These are phyloP conservation scores for Hylyphantes graminicola DNA, from an alignment of 1,140 invertebrate species.

Conservation along the genomic window DNA sequence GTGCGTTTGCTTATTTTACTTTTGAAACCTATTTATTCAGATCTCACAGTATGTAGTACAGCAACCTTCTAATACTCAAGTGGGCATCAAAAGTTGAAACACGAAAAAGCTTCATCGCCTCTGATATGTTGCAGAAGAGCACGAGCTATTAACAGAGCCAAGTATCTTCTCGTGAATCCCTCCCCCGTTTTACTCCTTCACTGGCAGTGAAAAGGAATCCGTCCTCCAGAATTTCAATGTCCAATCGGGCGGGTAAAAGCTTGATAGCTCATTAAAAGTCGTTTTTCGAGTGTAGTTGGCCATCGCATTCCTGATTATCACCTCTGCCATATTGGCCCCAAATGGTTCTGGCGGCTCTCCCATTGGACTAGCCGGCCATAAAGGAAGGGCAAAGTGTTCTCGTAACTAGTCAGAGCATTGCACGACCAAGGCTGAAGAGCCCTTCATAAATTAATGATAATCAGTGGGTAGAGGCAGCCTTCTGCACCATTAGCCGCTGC, in stretches of 20 bases:
- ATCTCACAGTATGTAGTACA: too few species aligned
- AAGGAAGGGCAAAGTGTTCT: constrained; percentile 55
- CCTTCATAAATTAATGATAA: constrained; percentile 59
- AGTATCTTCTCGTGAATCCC: too few species aligned
- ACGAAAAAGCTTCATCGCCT: too few species aligned
- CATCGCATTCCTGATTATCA: constrained; percentile 52
- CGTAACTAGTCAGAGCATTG: constrained; percentile 51
- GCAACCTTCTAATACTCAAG: too few species aligned
- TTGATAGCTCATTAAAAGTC: constrained; percentile 55
- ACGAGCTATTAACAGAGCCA: too few species aligned
- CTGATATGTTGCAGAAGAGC: too few species aligned
- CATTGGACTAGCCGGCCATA: constrained; percentile 41
- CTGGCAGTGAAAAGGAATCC: neutral
- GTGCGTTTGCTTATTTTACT: too few species aligned
- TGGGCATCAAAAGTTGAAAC: too few species aligned
- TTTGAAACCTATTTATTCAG: too few species aligned
- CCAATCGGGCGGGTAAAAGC: constrained; percentile 30
- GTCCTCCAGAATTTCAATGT: constrained; percentile 41
- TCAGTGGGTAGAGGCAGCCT: constrained; percentile 49
- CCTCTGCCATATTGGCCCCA: constrained; percentile 50
- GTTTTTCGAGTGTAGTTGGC: constrained; percentile 40
- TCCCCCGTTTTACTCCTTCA: too few species aligned
- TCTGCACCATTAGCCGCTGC: constrained; percentile 52
- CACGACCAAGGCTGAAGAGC: constrained; percentile 50
- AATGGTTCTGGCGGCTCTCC: constrained; percentile 22